Evolutionary conservation across 2,797 vertebrate genomes (phyloP), one percentile per base, ranked within the genome.

Genomic region (Epinephelus coioides): DNA sequence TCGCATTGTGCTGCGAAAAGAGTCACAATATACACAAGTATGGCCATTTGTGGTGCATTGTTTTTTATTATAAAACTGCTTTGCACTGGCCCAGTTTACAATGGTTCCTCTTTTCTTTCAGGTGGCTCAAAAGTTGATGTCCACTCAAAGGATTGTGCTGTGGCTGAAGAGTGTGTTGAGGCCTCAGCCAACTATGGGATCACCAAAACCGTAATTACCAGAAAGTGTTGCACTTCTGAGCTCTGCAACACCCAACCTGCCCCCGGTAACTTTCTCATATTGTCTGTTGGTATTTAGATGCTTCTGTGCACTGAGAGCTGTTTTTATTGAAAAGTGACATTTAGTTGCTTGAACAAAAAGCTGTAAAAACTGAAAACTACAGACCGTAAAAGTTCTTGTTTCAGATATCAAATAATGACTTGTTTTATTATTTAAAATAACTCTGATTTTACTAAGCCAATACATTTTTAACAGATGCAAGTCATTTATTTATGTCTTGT

Each of bases 101-200:
- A 3, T 50, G 2, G 0, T 15, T 69, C 0, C 2, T 73, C 3
- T 85, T 65, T 57, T 69, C 2, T 67, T 82, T 27, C 54, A 94
- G 92, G 60, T 47, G 43, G 0, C 6, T 5, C 5, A 12, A 21
- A 49, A 64, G 0, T 1, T 34, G 21, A 84, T 0, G 0, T 67
- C 17, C 9, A 7, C 0, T 0, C 0, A 0, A 92, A 82, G 55
- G 0, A 0, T 1, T 94, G 93, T 60, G 1, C 3, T 21, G 0
- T 2, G 0, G 0, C 73, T 12, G n/a, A 23, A 2, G 5, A 83
- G 0, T 95, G 94, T 62, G 0, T 66, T 2, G 15, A 49, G 0
- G 78, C 14, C 5, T 91, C 92, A 0, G 0, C 90, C 21, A 92
- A 91, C 75, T 76, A 61, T 50, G 94, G 90, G 72, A 0, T 25